These are phyloP conservation scores for Micronisus gabar DNA, from an alignment of 2,113 vertebrate species.

Conservation along the genomic window DNA sequence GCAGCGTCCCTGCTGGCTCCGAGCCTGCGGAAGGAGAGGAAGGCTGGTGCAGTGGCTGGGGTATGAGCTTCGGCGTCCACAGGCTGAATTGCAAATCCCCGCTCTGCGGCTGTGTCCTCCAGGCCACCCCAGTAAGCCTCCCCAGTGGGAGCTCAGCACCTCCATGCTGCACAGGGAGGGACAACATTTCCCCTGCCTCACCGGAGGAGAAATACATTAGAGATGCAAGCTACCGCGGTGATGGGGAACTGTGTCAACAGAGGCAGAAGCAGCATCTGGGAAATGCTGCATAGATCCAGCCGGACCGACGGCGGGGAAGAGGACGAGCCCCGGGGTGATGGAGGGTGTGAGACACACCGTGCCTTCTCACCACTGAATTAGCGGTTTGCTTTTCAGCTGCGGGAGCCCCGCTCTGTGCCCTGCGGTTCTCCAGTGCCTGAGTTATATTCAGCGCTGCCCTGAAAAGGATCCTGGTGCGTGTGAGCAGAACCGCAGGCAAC, in stretches of 20 bases:
- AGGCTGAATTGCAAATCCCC: not conserved
- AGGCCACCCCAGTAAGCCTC: not conserved
- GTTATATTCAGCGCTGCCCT: not conserved
- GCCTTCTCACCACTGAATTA: not conserved
- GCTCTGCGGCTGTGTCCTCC: not conserved
- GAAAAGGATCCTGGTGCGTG: not conserved
- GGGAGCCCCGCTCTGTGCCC: rapidly evolving
- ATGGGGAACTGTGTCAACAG: not conserved
- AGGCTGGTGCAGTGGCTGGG: conserved; percentile 12
- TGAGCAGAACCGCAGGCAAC: not conserved
- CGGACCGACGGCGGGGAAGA: rapidly evolving
- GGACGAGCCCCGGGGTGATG: not conserved
- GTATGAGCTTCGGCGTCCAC: not conserved
- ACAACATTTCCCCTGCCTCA: not conserved
- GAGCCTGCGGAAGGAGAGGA: not conserved
- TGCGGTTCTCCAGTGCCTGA: not conserved
- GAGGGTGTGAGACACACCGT: not conserved
- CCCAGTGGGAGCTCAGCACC: not conserved
- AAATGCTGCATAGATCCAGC: not conserved
- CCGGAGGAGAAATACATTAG: not conserved
- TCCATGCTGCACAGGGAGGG: not conserved
- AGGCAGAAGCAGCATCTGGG: not conserved
- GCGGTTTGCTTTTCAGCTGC: not conserved
- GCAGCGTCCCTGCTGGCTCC: conserved; percentile 4
- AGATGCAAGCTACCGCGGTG: not conserved